These are phyloP conservation scores for Notodonta ziczac DNA, from an alignment of 2,888 invertebrate species.

Conservation along the genomic window DNA sequence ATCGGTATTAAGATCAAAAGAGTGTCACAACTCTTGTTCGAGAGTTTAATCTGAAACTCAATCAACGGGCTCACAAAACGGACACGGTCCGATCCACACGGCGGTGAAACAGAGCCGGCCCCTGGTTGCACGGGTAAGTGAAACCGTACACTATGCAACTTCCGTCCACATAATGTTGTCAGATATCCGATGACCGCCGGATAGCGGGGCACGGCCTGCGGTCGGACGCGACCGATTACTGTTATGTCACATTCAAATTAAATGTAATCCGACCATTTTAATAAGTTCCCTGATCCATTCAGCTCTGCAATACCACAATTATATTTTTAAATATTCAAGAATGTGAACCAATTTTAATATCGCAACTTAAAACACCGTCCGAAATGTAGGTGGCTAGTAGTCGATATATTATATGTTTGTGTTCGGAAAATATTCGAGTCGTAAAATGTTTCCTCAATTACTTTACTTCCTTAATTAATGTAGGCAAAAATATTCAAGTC, in stretches of 20 bases:
- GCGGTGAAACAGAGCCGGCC: conserved; percentile 69
- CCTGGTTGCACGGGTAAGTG: conserved; percentile 64
- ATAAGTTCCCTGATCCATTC: conserved; percentile 2
- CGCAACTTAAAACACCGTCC: not conserved
- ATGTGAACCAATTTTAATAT: not conserved
- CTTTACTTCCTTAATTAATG: not conserved
- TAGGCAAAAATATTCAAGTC: not conserved
- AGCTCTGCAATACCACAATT: not conserved
- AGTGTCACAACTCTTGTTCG: conserved; percentile 41
- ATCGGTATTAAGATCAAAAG: conserved; percentile 41
- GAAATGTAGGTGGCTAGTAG: not conserved
- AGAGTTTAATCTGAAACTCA: conserved; percentile 71
- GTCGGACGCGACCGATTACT: conserved; percentile 54
- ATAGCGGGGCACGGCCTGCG: conserved; percentile 49
- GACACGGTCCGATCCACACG: conserved; percentile 63
- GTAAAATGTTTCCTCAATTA: conserved; percentile 4
- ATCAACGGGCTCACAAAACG: conserved; percentile 71
- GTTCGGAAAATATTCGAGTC: not conserved
- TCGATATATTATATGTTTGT: not conserved
- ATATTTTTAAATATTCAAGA: not conserved
- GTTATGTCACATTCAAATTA: conserved; percentile 38
- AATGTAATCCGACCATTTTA: conserved; percentile 17
- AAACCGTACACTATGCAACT: conserved; percentile 79
- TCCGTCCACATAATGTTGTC: conserved; percentile 72
- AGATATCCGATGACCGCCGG: conserved; percentile 69